Base-by-base conservation (phyloP, 2,888 invertebrate species). In the Machimus rusticus region DNA sequence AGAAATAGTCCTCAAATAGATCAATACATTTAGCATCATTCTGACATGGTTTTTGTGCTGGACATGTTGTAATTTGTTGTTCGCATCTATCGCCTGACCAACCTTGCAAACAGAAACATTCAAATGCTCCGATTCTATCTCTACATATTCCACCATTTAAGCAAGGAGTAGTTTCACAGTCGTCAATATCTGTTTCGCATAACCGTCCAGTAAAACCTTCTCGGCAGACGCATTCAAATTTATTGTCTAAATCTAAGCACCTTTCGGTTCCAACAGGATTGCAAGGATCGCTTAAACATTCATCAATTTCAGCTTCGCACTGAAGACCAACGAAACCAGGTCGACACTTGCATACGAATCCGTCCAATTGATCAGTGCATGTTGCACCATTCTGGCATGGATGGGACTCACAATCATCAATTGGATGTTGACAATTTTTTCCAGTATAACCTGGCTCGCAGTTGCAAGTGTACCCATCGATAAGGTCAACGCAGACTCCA, bases 361-460 rank as follows among this genome's bases (percentile, higher is more conserved):
- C 97, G 91, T 98, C 98, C 28, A 97, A 94, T 91, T 97, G 96
- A 91, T 99, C 98, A 1, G 96, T 92, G 91, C 99, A 99, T 0
- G 96, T 95, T 2, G 97, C 98, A 34, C 98, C 97, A 91, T 99
- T 98, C 91, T 98, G 97, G 92, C 99, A 99, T 0, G 99, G 98
- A 89, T 95, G 94, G 0, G 96, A 96, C 31, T 96, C 95, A 91
- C 99, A 99, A 90, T 98, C 98, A 91, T 99, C 98, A 88, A 98
- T 96, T 0, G 97, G 95, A 91, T 98, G 98, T 91, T 99, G 98
- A 91, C 98, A 99, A 90, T 95, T 95, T 91, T 97, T 97, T 74
- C 99, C 99, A 1, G 98, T 98, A 91, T 96, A 99, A 1, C 98
- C 99, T n/a, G 97, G 95, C 91, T 98, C 98, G 91, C 99, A 99